A percentile compares a stretch with the other conserved stretches of the same genome.
These are phyloP conservation scores for Ambastaia sidthimunki DNA, from an alignment of 2,797 vertebrate species.

Conservation along the genomic window DNA sequence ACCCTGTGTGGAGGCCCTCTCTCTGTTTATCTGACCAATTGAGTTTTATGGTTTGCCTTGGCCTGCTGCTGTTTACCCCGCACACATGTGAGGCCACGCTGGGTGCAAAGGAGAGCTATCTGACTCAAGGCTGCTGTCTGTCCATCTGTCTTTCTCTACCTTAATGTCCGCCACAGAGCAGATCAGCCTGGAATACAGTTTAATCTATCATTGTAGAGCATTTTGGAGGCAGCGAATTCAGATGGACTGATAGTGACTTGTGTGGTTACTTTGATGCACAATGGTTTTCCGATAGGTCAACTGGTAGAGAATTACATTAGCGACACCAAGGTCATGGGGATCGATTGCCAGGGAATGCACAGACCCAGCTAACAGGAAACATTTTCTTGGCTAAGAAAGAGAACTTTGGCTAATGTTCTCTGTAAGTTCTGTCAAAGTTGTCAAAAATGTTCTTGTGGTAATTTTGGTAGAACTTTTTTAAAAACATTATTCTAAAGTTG, in stretches of 20 bases:
- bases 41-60: constrained; percentile 64
- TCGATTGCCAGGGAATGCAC: background rate
- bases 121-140: constrained; percentile 19
- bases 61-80: constrained; percentile 60
- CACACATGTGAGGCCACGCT: constrained; percentile 53
- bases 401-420: no score
- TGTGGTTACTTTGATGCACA: background rate
- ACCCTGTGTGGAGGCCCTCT: constrained; percentile 49
- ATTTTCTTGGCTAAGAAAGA: no score
- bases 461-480: no score
- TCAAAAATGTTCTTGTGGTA: no score
- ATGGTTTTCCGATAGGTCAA: no score
- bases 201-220: constrained; percentile 28
- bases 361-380: no score
- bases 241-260: background rate
- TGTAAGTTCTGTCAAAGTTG: no score
- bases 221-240: constrained; percentile 14
- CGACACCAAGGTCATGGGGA: background rate
- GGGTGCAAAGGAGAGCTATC: constrained; percentile 46
- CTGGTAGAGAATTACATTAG: background rate
- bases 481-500: no score
- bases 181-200: constrained; percentile 18
- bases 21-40: constrained; percentile 65
- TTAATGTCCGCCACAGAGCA: constrained; percentile 7
- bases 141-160: constrained; percentile 27